Evolutionary conservation across 1,140 invertebrate genomes (phyloP).

Genomic region (Cyclina sinensis): DNA sequence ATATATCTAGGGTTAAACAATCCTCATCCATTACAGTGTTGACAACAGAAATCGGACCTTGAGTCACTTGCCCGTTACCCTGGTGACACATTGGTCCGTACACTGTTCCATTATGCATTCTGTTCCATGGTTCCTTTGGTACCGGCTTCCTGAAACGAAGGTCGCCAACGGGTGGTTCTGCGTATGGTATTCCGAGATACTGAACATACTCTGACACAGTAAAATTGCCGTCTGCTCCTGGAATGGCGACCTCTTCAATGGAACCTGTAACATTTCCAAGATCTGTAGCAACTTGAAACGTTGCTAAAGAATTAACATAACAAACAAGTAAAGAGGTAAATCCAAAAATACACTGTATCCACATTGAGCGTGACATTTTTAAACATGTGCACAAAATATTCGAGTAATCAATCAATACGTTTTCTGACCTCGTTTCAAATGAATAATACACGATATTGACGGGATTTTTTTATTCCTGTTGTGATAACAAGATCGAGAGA

Average conservation of each 20-base stretch:
- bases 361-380: background rate
- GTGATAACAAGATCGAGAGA: background rate
- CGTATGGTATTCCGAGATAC: constrained; percentile 96
- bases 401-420: background rate
- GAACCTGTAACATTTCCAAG: constrained; percentile 24
- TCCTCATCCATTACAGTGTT: constrained; percentile 31
- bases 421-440: background rate
- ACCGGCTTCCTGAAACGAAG: constrained; percentile 92
- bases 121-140: constrained; percentile 88
- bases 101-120: constrained; percentile 35
- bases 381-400: background rate
- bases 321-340: background rate
- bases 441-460: background rate
- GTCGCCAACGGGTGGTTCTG: constrained; percentile 95
- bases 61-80: background rate
- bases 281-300: constrained; percentile 10
- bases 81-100: constrained; percentile 42
- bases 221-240: background rate
- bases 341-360: background rate
- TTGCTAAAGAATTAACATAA: background rate
- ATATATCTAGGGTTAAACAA: constrained; percentile 57
- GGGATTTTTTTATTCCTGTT: background rate
- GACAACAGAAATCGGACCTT: background rate
- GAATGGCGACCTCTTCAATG: background rate
- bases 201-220: constrained; percentile 76